A percentile compares a stretch with the other conserved stretches of the same genome.
These are phyloP conservation scores for Mesitornis unicolor DNA, from an alignment of 2,113 vertebrate genomes.

Conservation along the genomic window DNA sequence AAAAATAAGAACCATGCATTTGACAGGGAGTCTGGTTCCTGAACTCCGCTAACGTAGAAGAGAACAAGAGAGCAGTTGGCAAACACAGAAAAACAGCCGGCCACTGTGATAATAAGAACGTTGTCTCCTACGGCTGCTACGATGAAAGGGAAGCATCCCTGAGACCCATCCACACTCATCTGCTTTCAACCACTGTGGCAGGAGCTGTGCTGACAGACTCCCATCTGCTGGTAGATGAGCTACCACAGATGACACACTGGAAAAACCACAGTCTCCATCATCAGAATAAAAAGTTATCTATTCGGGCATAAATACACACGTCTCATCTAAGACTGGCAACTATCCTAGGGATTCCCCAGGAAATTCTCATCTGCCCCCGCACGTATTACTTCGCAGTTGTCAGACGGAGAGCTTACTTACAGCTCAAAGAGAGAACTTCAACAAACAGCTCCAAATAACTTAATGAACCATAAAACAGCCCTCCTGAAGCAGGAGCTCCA, in stretches of 20 bases:
- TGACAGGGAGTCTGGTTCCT: neutral
- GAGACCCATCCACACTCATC: neutral
- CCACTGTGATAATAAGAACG: neutral
- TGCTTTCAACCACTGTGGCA: neutral
- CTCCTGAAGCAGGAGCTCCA: neutral
- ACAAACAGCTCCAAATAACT: neutral
- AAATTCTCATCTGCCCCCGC: neutral
- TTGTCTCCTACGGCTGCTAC: neutral
- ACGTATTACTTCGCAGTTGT: neutral
- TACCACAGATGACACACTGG: neutral
- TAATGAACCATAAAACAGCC: neutral
- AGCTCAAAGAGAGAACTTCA: neutral
- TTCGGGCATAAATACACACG: neutral
- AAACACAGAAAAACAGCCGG: neutral
- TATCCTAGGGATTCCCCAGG: neutral
- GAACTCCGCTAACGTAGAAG: neutral
- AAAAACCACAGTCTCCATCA: neutral
- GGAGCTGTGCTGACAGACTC: neutral
- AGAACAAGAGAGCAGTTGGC: neutral
- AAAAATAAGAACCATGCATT: neutral
- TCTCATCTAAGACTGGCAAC: neutral
- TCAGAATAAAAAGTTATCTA: neutral
- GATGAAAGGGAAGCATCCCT: neutral
- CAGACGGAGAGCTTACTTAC: neutral
- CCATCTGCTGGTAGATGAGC: constrained; percentile 55